These are phyloP conservation scores for Meles meles DNA, from an alignment of 2,113 vertebrate genomes.

Conservation along the genomic window DNA sequence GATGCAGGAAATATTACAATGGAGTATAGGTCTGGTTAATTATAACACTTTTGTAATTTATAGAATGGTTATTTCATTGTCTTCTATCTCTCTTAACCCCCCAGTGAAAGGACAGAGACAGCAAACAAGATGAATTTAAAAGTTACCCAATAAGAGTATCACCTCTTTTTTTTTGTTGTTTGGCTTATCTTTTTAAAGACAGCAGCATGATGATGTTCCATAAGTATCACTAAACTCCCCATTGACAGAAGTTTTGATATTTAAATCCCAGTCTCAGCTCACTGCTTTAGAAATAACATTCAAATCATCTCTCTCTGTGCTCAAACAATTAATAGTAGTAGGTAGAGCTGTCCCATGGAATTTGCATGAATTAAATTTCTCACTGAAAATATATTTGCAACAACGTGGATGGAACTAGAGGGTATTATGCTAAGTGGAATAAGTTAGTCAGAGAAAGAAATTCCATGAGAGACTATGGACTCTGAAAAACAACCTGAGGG, in stretches of 20 bases:
- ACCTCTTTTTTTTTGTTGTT: background rate
- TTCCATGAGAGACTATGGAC: too few species aligned
- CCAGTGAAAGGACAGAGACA: background rate
- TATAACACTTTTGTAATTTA: background rate
- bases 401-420: background rate
- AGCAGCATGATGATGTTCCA: background rate
- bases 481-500: too few species aligned
- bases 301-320: background rate
- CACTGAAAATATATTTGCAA: background rate
- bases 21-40: background rate
- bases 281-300: background rate
- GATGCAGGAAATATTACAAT: background rate
- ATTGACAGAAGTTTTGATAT: background rate
- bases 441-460: background rate
- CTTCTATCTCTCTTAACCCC: background rate
- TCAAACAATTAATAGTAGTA: background rate
- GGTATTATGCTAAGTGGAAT: background rate
- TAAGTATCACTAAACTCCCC: background rate
- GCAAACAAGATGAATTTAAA: background rate
- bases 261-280: background rate
- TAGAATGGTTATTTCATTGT: background rate
- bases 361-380: background rate
- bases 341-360: rapidly evolving
- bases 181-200: background rate
- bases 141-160: background rate